Conservation (phyloP, 1,140 invertebrate genomes). For the Coenobita brevimanus region DNA sequence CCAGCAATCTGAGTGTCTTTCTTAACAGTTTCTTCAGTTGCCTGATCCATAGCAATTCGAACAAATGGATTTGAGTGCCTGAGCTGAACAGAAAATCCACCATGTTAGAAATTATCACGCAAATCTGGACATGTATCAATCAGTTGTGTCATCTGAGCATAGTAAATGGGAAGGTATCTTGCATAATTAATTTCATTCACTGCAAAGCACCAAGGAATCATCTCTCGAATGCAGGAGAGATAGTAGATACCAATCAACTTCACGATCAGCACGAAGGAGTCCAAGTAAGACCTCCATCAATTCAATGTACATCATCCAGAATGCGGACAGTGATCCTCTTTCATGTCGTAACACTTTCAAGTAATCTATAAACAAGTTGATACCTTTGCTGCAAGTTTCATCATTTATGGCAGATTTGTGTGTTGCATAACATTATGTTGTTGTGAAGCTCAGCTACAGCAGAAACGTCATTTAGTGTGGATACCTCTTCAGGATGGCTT, state of each 20-base stretch:
- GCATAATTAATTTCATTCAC: conserved; percentile 26
- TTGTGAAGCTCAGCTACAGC: conserved; percentile 1
- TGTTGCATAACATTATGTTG: background rate
- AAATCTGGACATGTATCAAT: background rate
- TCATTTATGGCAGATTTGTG: background rate
- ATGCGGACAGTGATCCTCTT: background rate
- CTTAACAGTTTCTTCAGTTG: conserved; percentile 61
- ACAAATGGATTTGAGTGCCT: conserved; percentile 28
- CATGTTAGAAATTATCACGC: conserved; percentile 10
- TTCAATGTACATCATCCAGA: conserved; percentile 40
- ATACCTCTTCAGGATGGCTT: background rate
- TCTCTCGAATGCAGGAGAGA: background rate
- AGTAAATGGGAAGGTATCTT: conserved; percentile 49
- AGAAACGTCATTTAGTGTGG: background rate
- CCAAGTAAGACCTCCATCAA: conserved; percentile 41
- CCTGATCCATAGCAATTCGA: conserved; percentile 51
- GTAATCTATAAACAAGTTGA: conserved; percentile 12
- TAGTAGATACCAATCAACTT: conserved; percentile 17
- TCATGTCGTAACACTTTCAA: background rate
- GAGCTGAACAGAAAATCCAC: conserved; percentile 56
- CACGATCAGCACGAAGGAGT: background rate
- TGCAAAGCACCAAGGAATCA: conserved; percentile 53
- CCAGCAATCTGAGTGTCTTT: conserved; percentile 57
- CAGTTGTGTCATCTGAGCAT: conserved; percentile 51
- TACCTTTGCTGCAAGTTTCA: conserved; percentile 6